A percentile compares a stretch with the other conserved stretches of the same genome.
Evolutionary conservation across 2,113 vertebrate genomes (phyloP).

Genomic region (Bos indicus): DNA sequence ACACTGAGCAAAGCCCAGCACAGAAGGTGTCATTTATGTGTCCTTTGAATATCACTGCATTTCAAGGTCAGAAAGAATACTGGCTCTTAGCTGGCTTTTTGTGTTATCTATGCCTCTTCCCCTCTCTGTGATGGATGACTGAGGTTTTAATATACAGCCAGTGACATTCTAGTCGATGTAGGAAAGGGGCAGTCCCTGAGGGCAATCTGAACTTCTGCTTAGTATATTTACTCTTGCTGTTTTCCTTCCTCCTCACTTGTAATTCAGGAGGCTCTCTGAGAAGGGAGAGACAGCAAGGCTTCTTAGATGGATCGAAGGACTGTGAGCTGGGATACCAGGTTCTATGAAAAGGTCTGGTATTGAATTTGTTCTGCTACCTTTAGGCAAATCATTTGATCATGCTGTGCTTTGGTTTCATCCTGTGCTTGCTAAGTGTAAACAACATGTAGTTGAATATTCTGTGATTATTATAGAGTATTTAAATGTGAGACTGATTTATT

Average conservation of each 20-base stretch:
- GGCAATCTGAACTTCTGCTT: slow-evolving; percentile 67
- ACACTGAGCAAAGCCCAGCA: neutral
- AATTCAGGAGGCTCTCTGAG: slow-evolving; percentile 43
- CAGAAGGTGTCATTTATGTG: neutral
- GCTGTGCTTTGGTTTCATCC: slow-evolving; percentile 23
- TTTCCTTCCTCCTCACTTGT: slow-evolving; percentile 67
- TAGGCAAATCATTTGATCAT: neutral
- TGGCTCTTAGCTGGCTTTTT: neutral
- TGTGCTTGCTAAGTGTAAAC: slow-evolving; percentile 10
- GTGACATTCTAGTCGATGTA: slow-evolving; percentile 40
- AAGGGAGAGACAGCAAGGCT: slow-evolving; percentile 3
- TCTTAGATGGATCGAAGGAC: slow-evolving; percentile 41
- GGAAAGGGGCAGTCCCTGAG: slow-evolving; percentile 46
- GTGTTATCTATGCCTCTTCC: neutral
- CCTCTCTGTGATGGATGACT: neutral
- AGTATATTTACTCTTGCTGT: slow-evolving; percentile 46
- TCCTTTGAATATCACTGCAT: neutral
- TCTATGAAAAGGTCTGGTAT: slow-evolving; percentile 67
- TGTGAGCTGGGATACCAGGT: slow-evolving; percentile 10
- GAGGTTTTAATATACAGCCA: slow-evolving; percentile 19
- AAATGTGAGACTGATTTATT: neutral
- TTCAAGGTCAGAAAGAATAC: slow-evolving; percentile 2
- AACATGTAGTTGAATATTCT: neutral
- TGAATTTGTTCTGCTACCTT: slow-evolving; percentile 48
- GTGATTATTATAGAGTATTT: neutral